Base-by-base conservation (phyloP, 2,888 invertebrate genomes). In the Neoscelio sp. region DNA sequence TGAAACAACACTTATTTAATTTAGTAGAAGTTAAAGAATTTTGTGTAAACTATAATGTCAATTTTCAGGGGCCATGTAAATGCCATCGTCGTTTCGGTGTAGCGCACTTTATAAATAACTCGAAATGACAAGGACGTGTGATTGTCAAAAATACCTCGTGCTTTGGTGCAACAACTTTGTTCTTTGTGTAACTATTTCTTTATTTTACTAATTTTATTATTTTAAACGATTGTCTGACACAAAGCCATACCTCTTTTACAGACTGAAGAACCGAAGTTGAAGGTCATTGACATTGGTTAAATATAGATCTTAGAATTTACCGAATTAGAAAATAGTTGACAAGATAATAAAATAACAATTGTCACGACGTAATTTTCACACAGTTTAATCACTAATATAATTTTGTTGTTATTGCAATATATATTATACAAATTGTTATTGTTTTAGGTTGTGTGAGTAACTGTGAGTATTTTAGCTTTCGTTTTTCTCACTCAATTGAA, bases 381-480 rank as follows among this genome's bases (percentile, higher is more conserved):
- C n/a, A n/a, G n/a, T n/a, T n/a, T n/a, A n/a, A n/a, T n/a, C n/a
- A n/a, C n/a, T n/a, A n/a, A n/a, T n/a, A n/a, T n/a, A n/a, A n/a
- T n/a, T n/a, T n/a, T n/a, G n/a, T n/a, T n/a, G n/a, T n/a, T n/a
- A n/a, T n/a, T n/a, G n/a, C n/a, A n/a, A n/a, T n/a, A n/a, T n/a
- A n/a, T n/a, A n/a, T n/a, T n/a, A n/a, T n/a, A n/a, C n/a, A n/a
- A n/a, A 30, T 5, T 42, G 5, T 42, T 54, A 35, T 33, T 35
- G 2, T 40, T 74, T 85, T 90, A 94, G 94, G 91, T 94, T 90
- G 93, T 93, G 86, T 94, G 94, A 84, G 88, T 92, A 30, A 90
- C 92, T 56, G 88, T 94, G 80, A 92, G 93, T 80, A 91, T 91
- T 56, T 91, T 91, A 13, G 92, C 93, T 78, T 92, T 93, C n/a